Percentiles rank a stretch among this genome's conserved stretches.
Evolutionary conservation across 2,797 vertebrate species (phyloP).

Genomic region (Garrulus glandarius): DNA sequence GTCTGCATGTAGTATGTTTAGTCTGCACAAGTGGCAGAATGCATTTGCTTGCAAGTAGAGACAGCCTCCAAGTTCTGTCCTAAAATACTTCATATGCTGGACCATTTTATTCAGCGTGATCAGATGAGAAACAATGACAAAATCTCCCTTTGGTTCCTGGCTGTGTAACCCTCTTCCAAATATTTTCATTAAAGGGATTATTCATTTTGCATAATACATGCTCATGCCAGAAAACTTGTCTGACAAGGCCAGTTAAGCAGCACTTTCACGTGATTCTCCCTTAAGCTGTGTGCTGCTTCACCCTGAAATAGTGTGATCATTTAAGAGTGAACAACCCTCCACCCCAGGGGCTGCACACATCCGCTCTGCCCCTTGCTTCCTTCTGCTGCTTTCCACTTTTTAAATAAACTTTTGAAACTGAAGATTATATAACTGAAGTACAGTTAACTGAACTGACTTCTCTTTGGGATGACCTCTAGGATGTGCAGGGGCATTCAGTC

Average conservation of each 20-base stretch:
- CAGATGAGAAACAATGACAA: fast-evolving
- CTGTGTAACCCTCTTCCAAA: neutral
- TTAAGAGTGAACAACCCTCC: neutral
- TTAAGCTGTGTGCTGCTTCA: neutral
- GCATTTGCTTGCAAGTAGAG: neutral
- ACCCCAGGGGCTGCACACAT: neutral
- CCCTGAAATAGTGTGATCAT: neutral
- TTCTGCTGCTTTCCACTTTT: neutral
- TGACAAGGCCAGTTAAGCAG: neutral
- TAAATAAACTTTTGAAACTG: neutral
- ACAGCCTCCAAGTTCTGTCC: neutral
- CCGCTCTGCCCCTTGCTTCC: fast-evolving
- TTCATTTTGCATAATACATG: neutral
- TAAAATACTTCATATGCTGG: neutral
- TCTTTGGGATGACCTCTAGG: neutral
- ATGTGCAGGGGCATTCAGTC: neutral
- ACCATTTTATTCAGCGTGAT: fast-evolving
- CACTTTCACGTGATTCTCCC: neutral
- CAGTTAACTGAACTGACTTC: neutral
- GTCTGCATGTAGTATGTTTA: fast-evolving
- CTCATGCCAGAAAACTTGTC: neutral
- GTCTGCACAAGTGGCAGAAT: neutral
- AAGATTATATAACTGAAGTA: neutral
- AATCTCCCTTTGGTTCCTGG: neutral
- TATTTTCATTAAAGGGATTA: neutral